These are phyloP conservation scores for Paradoxurus hermaphroditus DNA, from an alignment of 2,113 vertebrate genomes.

Conservation along the genomic window DNA sequence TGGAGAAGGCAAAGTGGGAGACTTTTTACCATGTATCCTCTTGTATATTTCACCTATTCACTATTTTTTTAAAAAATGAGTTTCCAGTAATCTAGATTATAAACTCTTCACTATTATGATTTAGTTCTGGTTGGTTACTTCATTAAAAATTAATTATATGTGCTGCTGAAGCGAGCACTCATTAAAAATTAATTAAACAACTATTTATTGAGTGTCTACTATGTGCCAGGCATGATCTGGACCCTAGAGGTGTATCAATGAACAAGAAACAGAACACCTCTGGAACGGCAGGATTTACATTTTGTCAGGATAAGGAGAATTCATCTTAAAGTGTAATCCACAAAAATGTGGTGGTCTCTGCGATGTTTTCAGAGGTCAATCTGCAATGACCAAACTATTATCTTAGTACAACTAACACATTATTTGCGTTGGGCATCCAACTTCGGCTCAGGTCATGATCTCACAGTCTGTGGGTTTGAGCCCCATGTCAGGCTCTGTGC, in stretches of 20 bases:
- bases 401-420: conserved; percentile 25
- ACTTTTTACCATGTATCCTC: neutral
- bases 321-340: neutral
- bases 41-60: neutral
- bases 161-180: too few species aligned
- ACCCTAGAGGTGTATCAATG: neutral
- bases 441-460: too few species aligned
- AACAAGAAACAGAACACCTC: neutral
- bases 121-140: neutral
- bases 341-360: neutral
- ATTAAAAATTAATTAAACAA: neutral
- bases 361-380: neutral
- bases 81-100: neutral
- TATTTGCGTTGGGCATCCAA: neutral
- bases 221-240: neutral
- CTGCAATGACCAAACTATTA: neutral
- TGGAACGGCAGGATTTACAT: neutral
- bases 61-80: neutral
- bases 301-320: neutral
- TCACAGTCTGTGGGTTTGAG: too few species aligned
- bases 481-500: too few species aligned
- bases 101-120: neutral
- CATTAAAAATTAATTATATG: neutral
- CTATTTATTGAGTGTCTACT: neutral
- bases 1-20: neutral